A percentile compares a stretch with the other conserved stretches of the same genome.
These are phyloP conservation scores for Pelodiscus sinensis DNA, from an alignment of 2,113 vertebrate species.

Conservation along the genomic window DNA sequence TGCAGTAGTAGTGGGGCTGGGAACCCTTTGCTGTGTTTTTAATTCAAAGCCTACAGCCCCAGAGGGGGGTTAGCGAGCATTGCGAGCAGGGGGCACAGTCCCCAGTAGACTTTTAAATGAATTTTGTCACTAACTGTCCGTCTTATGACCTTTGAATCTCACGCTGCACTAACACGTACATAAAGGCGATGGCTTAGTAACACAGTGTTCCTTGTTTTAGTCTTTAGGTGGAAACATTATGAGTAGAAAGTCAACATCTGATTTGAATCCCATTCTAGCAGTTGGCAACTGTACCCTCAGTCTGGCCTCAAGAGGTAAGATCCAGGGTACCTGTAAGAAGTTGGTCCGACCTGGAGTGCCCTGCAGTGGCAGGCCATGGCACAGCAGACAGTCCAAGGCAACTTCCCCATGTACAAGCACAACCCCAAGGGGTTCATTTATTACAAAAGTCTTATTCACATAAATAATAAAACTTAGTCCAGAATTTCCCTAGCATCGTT, in stretches of 20 bases:
- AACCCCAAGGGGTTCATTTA: background rate
- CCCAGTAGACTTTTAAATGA: background rate
- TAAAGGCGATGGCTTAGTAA: background rate
- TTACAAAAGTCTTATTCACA: background rate
- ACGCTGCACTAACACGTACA: background rate
- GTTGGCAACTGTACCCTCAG: conserved; percentile 82
- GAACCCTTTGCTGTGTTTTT: too few species aligned
- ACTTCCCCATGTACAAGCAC: background rate
- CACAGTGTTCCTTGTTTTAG: conserved; percentile 56
- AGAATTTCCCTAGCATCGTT: background rate
- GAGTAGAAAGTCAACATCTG: conserved; percentile 88
- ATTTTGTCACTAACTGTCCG: background rate
- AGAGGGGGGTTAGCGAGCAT: too few species aligned
- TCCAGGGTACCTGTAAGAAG: background rate
- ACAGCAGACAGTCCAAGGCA: background rate
- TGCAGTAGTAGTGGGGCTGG: too few species aligned
- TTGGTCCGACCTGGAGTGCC: background rate
- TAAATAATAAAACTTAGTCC: background rate
- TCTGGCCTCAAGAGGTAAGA: conserved; percentile 82
- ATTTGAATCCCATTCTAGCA: conserved; percentile 90
- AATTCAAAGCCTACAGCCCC: too few species aligned
- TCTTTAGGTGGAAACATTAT: conserved; percentile 90
- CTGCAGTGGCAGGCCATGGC: background rate
- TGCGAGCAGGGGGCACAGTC: too few species aligned
- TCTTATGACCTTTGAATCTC: background rate